Evolutionary conservation across 1,140 invertebrate species (phyloP), one percentile per base, ranked within the genome.

Genomic region (Bradysia coprophila): DNA sequence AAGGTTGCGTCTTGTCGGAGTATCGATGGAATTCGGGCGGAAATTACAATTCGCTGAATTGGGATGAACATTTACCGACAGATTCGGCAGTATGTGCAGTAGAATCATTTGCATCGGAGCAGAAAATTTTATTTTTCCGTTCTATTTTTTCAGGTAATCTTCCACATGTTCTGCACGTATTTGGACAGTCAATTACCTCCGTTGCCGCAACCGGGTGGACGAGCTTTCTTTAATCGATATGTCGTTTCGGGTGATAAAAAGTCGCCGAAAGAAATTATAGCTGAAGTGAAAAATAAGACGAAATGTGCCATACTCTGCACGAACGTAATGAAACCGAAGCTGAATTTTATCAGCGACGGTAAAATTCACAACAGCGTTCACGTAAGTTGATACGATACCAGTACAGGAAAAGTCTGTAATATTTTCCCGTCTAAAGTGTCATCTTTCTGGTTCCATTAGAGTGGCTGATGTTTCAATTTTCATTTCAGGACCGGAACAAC

Each of bases 21-120:
- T 89, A 76, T 51, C 74, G 72, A 45, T 89, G 85, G 84, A 81
- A 84, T 60, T 66, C 72, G 38, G 83, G 83, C 6, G 72, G 76
- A 9, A 59, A 62, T 32, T 75, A 75, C 49, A 75, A 81, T 54
- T 74, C 74, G 3, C 80, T 83, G 57, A 67, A 72, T 22, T 88
- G 84, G 83, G 78, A 76, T 45, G 72, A 78, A 38, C 75, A 80
- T 51, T 62, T 86, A 44, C 81, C 84, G 28, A 83, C 81, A 16
- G 85, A 89, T 64, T 68, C 81, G 40, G 72, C 73, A 20, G 81
- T 85, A 67, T 71, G 67, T 63, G 23, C 28, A 39, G 21, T 6
- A 36, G 11, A 9, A 38, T 20, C 10, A 43, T 24, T 20, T 41
- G 16, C n/a, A 2, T 28, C 11, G 11, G 34, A 8, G 6, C 6